Conservation (phyloP, 2,113 vertebrate genomes). For the Gasterosteus aculeatus region DNA sequence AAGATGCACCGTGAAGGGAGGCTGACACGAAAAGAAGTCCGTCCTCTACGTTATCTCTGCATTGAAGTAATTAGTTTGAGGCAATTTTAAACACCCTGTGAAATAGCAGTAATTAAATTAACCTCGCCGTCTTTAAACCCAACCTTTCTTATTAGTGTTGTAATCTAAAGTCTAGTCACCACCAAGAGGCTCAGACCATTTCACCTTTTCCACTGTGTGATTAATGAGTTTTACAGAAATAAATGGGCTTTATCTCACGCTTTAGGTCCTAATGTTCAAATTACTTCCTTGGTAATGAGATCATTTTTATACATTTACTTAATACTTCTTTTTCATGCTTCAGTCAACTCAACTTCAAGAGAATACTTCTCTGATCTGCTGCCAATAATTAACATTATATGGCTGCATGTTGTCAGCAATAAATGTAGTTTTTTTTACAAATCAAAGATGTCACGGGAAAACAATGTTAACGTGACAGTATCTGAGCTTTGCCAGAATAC, state of each 20-base stretch:
- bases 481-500: not conserved
- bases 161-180: constrained; percentile 8
- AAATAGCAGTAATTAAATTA: not conserved
- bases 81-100: not conserved
- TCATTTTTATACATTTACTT: not conserved
- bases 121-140: constrained; percentile 9
- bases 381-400: not conserved
- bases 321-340: not conserved
- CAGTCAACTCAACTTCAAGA: not conserved
- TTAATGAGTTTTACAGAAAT: not conserved
- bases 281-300: not conserved
- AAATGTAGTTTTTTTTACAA: not conserved
- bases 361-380: not conserved
- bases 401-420: not conserved
- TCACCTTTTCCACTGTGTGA: not conserved
- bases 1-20: not conserved
- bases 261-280: not conserved
- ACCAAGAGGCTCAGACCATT: not conserved
- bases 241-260: not conserved
- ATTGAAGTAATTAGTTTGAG: not conserved
- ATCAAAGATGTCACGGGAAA: no score
- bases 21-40: not conserved
- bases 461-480: not conserved
- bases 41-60: not conserved
- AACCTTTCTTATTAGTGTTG: constrained; percentile 18